phyloP scores from a whole-genome alignment of 2,113 vertebrate species.

The Hippopotamus amphibius region DNA sequence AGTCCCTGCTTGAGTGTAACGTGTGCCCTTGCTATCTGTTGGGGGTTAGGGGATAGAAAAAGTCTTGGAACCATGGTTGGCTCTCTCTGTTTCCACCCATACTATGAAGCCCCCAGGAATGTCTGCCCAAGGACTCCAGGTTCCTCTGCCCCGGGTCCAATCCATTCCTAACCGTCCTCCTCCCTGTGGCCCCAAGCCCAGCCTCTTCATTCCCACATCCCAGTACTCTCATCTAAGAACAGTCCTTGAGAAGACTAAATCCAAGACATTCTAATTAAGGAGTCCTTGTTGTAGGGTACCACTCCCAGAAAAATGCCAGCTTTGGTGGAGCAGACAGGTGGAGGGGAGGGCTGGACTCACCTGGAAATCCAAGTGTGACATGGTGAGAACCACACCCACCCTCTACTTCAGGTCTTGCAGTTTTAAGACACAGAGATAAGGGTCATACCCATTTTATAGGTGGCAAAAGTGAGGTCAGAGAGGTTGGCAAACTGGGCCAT shows the following conservation, averaged over 20 bases:
- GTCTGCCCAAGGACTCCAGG: background rate
- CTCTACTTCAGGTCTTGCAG: background rate
- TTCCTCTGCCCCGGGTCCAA: background rate
- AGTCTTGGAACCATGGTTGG: background rate
- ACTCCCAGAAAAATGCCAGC: constrained; percentile 33
- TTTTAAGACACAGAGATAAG: constrained; percentile 31
- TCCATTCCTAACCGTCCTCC: background rate
- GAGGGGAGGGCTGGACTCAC: background rate
- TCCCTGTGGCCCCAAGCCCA: background rate
- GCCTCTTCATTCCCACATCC: background rate
- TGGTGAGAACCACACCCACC: background rate
- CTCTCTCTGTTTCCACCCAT: background rate
- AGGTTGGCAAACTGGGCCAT: background rate
- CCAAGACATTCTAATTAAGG: constrained; percentile 33
- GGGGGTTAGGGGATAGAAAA: background rate
- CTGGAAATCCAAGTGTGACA: background rate
- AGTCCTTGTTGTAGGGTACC: background rate
- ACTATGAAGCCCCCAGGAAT: background rate
- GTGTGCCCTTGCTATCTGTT: background rate
- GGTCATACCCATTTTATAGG: constrained; percentile 9
- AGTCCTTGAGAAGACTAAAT: background rate
- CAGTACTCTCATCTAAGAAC: background rate
- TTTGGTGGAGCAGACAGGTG: background rate
- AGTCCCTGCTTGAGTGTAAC: background rate
- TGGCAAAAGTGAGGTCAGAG: constrained; percentile 29